Evolutionary conservation across 2,797 vertebrate genomes (phyloP).

Genomic region (Argentina silus): DNA sequence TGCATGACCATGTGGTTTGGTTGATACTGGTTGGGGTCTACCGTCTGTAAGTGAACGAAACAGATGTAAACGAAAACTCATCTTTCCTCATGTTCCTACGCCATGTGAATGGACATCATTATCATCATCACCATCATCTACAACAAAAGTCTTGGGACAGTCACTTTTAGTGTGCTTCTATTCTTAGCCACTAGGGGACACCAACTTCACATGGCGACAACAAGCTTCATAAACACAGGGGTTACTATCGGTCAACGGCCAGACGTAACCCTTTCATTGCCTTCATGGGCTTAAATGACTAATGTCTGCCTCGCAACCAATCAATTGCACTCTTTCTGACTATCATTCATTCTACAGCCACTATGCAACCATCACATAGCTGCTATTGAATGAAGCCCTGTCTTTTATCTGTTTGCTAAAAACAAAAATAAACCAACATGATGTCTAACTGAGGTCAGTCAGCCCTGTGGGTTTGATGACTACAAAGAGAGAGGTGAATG

Average conservation of each 20-base stretch:
- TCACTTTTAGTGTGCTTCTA: background rate
- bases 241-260: slow-evolving; percentile 72
- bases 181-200: slow-evolving; percentile 56
- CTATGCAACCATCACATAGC: background rate
- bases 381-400: background rate
- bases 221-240: slow-evolving; percentile 16
- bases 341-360: slow-evolving; percentile 27
- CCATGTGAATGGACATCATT: too few relatives aligned
- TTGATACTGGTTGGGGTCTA: too few relatives aligned
- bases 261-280: slow-evolving; percentile 51
- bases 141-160: background rate
- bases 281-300: slow-evolving; percentile 33
- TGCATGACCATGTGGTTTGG: too few relatives aligned
- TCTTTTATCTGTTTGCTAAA: slow-evolving; percentile 24
- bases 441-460: background rate
- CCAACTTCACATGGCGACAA: background rate
- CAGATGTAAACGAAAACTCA: too few relatives aligned
- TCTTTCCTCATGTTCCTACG: too few relatives aligned
- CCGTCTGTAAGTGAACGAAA: too few relatives aligned
- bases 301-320: slow-evolving; percentile 48
- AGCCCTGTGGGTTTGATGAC: background rate
- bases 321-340: slow-evolving; percentile 39
- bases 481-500: background rate
- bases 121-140: too few relatives aligned
- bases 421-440: background rate